phyloP scores from a whole-genome alignment of 1,140 invertebrate genomes.

The Macrocentrus cingulum region DNA sequence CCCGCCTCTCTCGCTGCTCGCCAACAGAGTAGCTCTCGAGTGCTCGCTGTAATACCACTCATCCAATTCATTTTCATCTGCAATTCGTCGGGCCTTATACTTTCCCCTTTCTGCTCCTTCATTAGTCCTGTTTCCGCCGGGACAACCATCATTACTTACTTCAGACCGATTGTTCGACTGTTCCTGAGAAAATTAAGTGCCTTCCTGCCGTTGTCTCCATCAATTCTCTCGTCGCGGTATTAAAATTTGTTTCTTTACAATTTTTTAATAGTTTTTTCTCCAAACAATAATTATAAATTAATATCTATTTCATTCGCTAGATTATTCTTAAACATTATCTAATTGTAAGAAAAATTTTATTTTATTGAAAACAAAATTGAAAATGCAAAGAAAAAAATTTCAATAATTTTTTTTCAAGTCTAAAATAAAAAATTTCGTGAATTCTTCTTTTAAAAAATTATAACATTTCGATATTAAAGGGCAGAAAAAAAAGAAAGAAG shows the following conservation, averaged over 20 bases:
- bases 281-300: too few relatives aligned
- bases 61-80: slow-evolving; percentile 58
- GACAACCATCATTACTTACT: slow-evolving; percentile 15
- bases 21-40: slow-evolving; percentile 42
- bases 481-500: slow-evolving; percentile 13
- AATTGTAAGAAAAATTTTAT: too few relatives aligned
- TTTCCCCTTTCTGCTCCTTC: slow-evolving; percentile 51
- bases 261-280: too few relatives aligned
- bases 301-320: too few relatives aligned
- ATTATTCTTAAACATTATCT: too few relatives aligned
- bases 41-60: slow-evolving; percentile 53
- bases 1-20: slow-evolving; percentile 46
- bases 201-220: neutral
- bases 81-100: slow-evolving; percentile 45
- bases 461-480: neutral
- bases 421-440: too few relatives aligned
- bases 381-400: too few relatives aligned
- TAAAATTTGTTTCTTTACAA: too few relatives aligned
- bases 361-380: too few relatives aligned
- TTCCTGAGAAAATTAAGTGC: slow-evolving; percentile 15
- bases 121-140: slow-evolving; percentile 52
- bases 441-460: slow-evolving; percentile 8
- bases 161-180: neutral
- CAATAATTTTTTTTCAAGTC: too few relatives aligned
- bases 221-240: too few relatives aligned